A percentile compares a stretch with the other conserved stretches of the same genome.
Evolutionary conservation across 2,888 invertebrate species (phyloP).

Genomic region (Nomada goodeniana): DNA sequence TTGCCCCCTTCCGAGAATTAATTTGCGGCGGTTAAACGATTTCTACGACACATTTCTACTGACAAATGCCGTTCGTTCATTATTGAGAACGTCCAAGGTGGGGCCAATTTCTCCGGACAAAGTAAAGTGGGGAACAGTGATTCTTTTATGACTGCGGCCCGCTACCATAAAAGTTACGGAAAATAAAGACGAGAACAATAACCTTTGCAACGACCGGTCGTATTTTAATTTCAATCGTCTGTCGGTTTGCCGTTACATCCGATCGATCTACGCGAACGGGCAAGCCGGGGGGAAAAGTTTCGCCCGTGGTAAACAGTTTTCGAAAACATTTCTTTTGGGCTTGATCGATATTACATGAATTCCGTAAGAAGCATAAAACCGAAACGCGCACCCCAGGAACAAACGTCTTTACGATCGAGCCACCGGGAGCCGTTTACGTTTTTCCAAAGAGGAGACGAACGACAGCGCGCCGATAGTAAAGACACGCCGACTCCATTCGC

Average conservation of each 20-base stretch:
- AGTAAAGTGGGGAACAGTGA: no score
- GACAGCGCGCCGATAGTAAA: neutral
- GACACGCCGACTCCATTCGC: slow-evolving; percentile 21
- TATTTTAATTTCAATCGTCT: slow-evolving; percentile 5
- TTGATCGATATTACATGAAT: slow-evolving; percentile 42
- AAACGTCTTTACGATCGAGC: slow-evolving; percentile 21
- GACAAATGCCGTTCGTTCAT: no score
- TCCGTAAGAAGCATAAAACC: slow-evolving; percentile 37
- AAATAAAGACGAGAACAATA: neutral
- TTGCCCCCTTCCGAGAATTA: no score
- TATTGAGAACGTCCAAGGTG: no score
- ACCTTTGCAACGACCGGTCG: neutral
- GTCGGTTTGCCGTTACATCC: slow-evolving; percentile 6
- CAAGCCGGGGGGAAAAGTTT: neutral
- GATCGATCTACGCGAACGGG: neutral
- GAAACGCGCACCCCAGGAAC: slow-evolving; percentile 23
- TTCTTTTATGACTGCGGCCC: no score
- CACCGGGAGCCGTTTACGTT: slow-evolving; percentile 2
- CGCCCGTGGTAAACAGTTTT: slow-evolving; percentile 32
- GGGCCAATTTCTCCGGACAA: no score
- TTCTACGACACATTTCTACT: no score
- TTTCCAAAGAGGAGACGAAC: neutral
- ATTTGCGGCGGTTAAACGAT: no score
- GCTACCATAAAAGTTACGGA: no score
- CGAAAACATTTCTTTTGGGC: slow-evolving; percentile 22